Percentiles rank a stretch among this genome's conserved stretches.
phyloP scores from a whole-genome alignment of 2,797 vertebrate species.

The Remorina albescens region DNA sequence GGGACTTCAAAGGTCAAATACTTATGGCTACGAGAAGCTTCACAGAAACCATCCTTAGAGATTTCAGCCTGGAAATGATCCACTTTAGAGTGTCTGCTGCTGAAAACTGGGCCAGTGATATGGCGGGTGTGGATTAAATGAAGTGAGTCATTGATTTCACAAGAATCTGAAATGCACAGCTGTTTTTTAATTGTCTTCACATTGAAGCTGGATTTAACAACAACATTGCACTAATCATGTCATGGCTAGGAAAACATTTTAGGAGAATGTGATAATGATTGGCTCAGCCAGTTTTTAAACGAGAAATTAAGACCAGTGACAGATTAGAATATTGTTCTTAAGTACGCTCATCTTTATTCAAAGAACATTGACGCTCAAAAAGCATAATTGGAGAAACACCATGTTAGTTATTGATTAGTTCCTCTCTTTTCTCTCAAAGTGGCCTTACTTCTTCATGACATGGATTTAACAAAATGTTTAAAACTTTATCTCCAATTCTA shows the following conservation, averaged over 20 bases:
- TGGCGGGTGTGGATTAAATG: slow-evolving; percentile 1
- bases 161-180: slow-evolving; percentile 2
- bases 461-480: too few relatives aligned
- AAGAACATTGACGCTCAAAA: neutral
- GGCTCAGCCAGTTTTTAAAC: neutral
- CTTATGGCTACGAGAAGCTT: neutral
- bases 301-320: neutral
- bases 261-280: neutral
- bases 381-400: neutral
- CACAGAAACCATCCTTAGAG: neutral
- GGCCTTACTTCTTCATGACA: too few relatives aligned
- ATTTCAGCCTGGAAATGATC: slow-evolving; percentile 7
- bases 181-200: slow-evolving; percentile 8
- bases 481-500: too few relatives aligned
- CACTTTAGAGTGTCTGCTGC: slow-evolving; percentile 12
- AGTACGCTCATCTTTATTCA: neutral
- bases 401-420: too few relatives aligned
- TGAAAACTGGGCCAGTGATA: neutral
- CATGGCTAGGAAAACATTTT: neutral
- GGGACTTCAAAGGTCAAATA: slow-evolving; percentile 5
- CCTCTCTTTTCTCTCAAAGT: too few relatives aligned
- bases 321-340: neutral
- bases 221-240: neutral
- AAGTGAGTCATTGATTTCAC: slow-evolving; percentile 23
- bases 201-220: neutral